These are phyloP conservation scores for Myiozetetes cayanensis DNA, from an alignment of 2,113 vertebrate genomes.

Conservation along the genomic window DNA sequence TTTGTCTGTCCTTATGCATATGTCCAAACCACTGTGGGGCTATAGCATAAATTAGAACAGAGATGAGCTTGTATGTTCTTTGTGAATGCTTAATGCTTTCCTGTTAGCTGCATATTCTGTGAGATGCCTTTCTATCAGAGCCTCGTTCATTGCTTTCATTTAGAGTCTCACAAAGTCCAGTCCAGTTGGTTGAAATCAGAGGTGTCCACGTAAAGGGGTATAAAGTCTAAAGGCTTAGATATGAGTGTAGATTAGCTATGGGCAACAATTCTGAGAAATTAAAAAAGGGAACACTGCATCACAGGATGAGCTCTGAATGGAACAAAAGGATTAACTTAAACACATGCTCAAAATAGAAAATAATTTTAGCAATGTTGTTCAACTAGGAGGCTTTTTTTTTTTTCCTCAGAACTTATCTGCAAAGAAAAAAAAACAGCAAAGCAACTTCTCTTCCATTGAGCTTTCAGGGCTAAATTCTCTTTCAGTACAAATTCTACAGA, in stretches of 20 bases:
- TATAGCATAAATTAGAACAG: neutral
- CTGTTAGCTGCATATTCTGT: neutral
- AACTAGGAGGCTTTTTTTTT: neutral
- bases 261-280: constrained; percentile 57
- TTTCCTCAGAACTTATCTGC: constrained; percentile 28
- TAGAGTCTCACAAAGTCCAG: neutral
- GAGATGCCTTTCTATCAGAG: neutral
- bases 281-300: constrained; percentile 55
- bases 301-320: constrained; percentile 55
- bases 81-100: neutral
- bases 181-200: neutral
- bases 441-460: constrained; percentile 17
- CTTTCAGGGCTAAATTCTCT: neutral
- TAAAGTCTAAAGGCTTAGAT: neutral
- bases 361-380: constrained; percentile 57
- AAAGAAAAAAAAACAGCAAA: constrained; percentile 39
- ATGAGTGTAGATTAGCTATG: neutral
- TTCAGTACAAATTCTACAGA: neutral
- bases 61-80: neutral
- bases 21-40: neutral
- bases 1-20: neutral
- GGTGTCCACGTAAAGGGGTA: neutral
- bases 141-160: neutral
- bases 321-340: constrained; percentile 67
- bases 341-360: constrained; percentile 59